Percentiles rank a stretch among this genome's conserved stretches.
Conservation (phyloP, 2,797 vertebrate genomes). For the Neopelma chrysocephalum region DNA sequence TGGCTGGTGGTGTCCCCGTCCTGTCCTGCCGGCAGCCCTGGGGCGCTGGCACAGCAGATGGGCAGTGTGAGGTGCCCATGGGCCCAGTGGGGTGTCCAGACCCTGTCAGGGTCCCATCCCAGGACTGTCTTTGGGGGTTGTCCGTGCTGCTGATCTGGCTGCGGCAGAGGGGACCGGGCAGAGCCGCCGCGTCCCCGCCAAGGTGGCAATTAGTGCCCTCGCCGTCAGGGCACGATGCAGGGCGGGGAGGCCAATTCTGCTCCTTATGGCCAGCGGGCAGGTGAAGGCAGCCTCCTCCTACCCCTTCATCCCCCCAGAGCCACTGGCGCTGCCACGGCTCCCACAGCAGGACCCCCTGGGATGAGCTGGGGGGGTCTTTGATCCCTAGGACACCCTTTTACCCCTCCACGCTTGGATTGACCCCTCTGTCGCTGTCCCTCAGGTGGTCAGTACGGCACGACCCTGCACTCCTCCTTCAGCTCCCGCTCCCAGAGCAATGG, state of each 20-base stretch:
- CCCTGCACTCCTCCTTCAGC: slow-evolving; percentile 67
- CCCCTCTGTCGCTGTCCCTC: background rate
- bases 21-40: background rate
- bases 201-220: background rate
- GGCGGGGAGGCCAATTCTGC: background rate
- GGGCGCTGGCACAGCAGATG: background rate
- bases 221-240: background rate
- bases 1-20: background rate
- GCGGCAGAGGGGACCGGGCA: accelerated
- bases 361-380: background rate
- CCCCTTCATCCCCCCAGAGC: accelerated
- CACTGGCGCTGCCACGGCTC: accelerated
- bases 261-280: background rate
- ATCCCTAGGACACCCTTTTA: no score
- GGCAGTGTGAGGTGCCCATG: accelerated
- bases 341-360: accelerated
- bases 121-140: background rate
- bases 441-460: slow-evolving; percentile 55
- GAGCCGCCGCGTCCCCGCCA: background rate
- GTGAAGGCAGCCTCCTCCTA: background rate
- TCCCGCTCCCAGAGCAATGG: slow-evolving; percentile 75
- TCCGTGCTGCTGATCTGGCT: background rate
- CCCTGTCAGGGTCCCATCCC: accelerated
- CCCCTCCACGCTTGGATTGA: accelerated
- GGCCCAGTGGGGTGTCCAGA: accelerated